phyloP scores from a whole-genome alignment of 2,113 vertebrate genomes.

The Saguinus imperator region DNA sequence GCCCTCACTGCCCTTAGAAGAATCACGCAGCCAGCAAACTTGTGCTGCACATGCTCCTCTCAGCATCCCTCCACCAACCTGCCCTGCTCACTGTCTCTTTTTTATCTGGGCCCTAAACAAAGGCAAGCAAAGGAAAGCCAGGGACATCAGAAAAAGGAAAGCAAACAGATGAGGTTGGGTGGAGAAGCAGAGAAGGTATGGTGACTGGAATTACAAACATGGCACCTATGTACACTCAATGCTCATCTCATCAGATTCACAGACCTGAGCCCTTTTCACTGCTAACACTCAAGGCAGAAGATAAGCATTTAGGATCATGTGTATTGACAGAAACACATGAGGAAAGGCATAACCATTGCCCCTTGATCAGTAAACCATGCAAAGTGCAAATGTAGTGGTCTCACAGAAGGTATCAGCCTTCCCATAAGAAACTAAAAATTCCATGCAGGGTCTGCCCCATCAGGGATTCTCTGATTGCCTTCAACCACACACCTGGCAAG shows the following conservation, averaged over 20 bases:
- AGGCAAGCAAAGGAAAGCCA: neutral
- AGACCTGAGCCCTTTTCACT: neutral
- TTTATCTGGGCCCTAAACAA: neutral
- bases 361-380: neutral
- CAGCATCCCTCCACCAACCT: neutral
- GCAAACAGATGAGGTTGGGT: neutral
- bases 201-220: neutral
- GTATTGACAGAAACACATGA: neutral
- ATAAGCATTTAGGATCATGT: neutral
- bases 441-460: neutral
- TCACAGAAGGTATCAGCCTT: neutral
- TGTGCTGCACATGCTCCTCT: neutral
- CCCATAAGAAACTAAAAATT: neutral
- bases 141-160: neutral
- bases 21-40: neutral
- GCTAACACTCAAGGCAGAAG: neutral
- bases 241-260: neutral
- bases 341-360: neutral
- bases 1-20: neutral
- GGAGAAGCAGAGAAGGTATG: neutral
- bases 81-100: neutral
- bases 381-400: neutral
- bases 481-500: conserved; percentile 36
- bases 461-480: conserved; percentile 24
- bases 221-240: neutral